Evolutionary conservation across 2,888 invertebrate species (phyloP).

Genomic region (Hemicrepidius hirtus): DNA sequence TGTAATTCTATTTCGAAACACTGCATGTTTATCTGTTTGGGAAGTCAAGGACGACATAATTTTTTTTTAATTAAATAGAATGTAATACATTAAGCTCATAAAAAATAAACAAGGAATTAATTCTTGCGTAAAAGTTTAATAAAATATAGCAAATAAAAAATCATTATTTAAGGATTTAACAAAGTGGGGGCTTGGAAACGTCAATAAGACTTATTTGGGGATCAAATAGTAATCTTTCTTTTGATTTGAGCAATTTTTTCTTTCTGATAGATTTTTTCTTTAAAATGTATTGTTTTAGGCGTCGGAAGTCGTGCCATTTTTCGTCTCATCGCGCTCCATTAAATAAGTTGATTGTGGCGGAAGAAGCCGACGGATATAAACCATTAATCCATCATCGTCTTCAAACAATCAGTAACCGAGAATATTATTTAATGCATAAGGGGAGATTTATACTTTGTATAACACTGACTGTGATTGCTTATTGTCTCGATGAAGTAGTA

Average conservation of each 20-base stretch:
- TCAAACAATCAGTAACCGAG: conserved; percentile 33
- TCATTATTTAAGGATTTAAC: too few species aligned
- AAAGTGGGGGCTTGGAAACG: too few species aligned
- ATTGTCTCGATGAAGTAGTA: conserved; percentile 13
- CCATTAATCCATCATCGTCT: conserved; percentile 43
- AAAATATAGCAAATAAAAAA: too few species aligned
- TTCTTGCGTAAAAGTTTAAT: too few species aligned
- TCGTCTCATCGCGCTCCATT: conserved; percentile 33
- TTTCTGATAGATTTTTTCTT: not conserved
- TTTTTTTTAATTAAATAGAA: too few species aligned
- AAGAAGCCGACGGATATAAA: conserved; percentile 39
- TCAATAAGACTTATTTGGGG: too few species aligned
- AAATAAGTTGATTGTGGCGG: conserved; percentile 35
- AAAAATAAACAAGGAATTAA: too few species aligned
- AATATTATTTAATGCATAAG: conserved; percentile 32
- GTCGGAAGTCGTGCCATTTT: conserved; percentile 27
- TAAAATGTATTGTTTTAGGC: conserved; percentile 19
- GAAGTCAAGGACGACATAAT: not conserved
- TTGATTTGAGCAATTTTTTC: too few species aligned
- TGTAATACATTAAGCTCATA: too few species aligned
- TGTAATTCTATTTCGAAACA: conserved; percentile 3
- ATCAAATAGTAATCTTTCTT: too few species aligned
- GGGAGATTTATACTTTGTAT: conserved; percentile 25
- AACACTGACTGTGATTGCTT: conserved; percentile 27
- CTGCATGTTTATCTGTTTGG: not conserved